These are phyloP conservation scores for Coreoperca whiteheadi DNA, from an alignment of 2,113 vertebrate species.

Conservation along the genomic window DNA sequence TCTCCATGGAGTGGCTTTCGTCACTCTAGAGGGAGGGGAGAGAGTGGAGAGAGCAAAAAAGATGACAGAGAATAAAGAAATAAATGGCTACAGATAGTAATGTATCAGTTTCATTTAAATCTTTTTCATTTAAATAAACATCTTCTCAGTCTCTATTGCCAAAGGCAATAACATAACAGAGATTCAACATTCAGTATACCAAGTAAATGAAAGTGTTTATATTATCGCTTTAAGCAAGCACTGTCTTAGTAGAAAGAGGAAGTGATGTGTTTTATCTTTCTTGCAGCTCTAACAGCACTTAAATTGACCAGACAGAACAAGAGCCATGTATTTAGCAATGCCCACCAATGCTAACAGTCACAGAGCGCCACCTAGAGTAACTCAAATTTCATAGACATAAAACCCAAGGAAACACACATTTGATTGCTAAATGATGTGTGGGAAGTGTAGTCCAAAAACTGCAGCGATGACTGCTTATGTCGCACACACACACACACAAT, in stretches of 20 bases:
- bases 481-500: background rate
- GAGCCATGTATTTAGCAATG: background rate
- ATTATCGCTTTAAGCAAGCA: background rate
- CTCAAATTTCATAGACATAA: background rate
- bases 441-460: background rate
- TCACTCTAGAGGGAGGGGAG: background rate
- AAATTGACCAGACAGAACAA: background rate
- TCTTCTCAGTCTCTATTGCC: slow-evolving; percentile 16
- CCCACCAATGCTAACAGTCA: slow-evolving; percentile 1
- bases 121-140: slow-evolving; percentile 13
- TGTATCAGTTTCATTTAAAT: slow-evolving; percentile 23
- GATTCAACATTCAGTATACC: slow-evolving; percentile 5
- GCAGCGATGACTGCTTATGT: background rate
- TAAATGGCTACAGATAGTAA: background rate
- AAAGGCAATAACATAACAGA: slow-evolving; percentile 4
- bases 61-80: slow-evolving; percentile 5
- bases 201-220: slow-evolving; percentile 19
- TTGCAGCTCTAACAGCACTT: background rate
- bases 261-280: background rate
- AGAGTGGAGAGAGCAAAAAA: background rate
- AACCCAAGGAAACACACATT: background rate
- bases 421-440: background rate
- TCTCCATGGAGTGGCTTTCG: slow-evolving; percentile 2
- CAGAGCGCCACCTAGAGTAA: slow-evolving; percentile 28
- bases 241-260: background rate